A percentile compares a stretch with the other conserved stretches of the same genome.
phyloP scores from a whole-genome alignment of 2,888 invertebrate species.

The Drosophila birchii region DNA sequence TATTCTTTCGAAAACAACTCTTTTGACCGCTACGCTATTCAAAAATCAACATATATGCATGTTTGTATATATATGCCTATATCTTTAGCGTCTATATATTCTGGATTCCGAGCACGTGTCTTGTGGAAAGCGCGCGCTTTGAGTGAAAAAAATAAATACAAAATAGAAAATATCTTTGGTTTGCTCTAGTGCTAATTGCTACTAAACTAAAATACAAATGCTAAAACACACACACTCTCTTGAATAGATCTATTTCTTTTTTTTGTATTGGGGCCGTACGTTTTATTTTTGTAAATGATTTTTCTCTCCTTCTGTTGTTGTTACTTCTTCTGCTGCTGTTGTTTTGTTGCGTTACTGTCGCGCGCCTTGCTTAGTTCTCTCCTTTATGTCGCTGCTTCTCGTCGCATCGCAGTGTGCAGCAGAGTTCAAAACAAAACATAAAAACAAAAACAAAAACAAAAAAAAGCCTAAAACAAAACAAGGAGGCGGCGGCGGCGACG shows the following conservation, averaged over 20 bases:
- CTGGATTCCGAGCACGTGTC: conserved; percentile 23
- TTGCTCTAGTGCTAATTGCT: conserved; percentile 39
- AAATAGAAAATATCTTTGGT: conserved; percentile 15
- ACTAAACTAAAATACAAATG: conserved; percentile 43
- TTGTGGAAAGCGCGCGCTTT: conserved; percentile 33
- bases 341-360: conserved; percentile 13
- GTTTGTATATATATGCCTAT: not conserved
- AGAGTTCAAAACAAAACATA: conserved; percentile 15
- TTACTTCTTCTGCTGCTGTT: conserved; percentile 13
- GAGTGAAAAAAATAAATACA: not conserved
- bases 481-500: conserved; percentile 13
- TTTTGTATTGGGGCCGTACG: conserved; percentile 40
- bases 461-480: conserved; percentile 16
- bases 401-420: conserved; percentile 7
- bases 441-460: conserved; percentile 8
- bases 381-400: conserved; percentile 6
- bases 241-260: not conserved
- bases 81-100: conserved; percentile 14
- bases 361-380: conserved; percentile 6
- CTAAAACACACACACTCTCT: conserved; percentile 1
- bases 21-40: not conserved
- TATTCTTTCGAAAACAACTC: not conserved
- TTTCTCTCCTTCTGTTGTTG: conserved; percentile 8
- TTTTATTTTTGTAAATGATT: conserved; percentile 43
- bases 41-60: not conserved